Conservation (phyloP, 2,797 vertebrate species). For the Echeneis naucrates region DNA sequence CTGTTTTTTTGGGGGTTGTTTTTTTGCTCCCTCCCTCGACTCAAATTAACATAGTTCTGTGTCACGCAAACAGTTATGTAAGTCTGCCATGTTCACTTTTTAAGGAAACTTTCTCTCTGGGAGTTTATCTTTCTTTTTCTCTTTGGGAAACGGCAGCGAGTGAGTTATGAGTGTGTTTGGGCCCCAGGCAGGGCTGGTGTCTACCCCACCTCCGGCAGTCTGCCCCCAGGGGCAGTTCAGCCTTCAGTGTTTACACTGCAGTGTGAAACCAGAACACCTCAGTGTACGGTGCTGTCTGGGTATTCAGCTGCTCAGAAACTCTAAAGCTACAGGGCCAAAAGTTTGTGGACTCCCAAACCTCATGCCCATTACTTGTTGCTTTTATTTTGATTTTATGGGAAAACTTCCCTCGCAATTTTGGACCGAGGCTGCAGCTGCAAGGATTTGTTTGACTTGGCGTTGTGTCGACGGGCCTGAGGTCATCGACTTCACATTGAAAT, state of each 20-base stretch:
- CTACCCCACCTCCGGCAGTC: not conserved
- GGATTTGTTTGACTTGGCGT: not conserved
- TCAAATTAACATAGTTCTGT: conserved; percentile 85
- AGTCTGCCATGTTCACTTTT: conserved; percentile 68
- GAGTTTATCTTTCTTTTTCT: conserved; percentile 40
- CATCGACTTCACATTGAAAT: too few relatives aligned
- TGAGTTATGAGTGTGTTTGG: conserved; percentile 30
- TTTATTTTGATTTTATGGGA: not conserved
- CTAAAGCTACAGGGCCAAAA: not conserved
- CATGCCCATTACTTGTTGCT: not conserved
- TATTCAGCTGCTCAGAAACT: not conserved
- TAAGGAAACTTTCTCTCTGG: conserved; percentile 55
- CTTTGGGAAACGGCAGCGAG: conserved; percentile 11
- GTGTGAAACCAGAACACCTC: conserved; percentile 19
- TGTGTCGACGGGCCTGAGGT: not conserved
- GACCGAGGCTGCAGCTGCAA: not conserved
- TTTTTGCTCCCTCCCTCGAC: conserved; percentile 70
- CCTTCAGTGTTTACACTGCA: conserved; percentile 35
- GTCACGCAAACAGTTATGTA: conserved; percentile 84
- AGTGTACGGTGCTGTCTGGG: conserved; percentile 14
- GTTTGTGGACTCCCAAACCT: not conserved
- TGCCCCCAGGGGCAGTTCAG: conserved; percentile 12
- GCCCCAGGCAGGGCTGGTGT: conserved; percentile 15
- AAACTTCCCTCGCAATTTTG: not conserved
- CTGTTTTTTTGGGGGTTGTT: conserved; percentile 62